A percentile compares a stretch with the other conserved stretches of the same genome.
phyloP scores from a whole-genome alignment of 1,140 invertebrate species.

The Psilanteris sp. region DNA sequence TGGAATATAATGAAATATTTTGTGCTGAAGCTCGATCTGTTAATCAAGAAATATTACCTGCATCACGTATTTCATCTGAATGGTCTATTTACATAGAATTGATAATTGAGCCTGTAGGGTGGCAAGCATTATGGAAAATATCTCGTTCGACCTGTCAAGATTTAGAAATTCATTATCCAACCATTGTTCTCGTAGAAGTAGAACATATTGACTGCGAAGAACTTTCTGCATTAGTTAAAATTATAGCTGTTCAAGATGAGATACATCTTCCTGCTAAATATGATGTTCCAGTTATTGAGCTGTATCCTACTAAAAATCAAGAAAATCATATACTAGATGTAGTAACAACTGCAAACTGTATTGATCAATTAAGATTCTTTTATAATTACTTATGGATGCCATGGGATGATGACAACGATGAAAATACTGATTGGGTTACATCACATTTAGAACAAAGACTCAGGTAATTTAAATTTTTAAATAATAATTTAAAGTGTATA shows the following conservation, averaged over 20 bases:
- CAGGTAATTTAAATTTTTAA: slow-evolving; percentile 2
- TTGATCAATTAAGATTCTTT: slow-evolving; percentile 81
- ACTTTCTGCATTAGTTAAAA: slow-evolving; percentile 80
- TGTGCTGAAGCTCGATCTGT: slow-evolving; percentile 59
- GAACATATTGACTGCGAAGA: slow-evolving; percentile 79
- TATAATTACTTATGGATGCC: slow-evolving; percentile 83
- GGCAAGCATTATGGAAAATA: slow-evolving; percentile 84
- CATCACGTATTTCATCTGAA: slow-evolving; percentile 80
- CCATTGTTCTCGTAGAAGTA: slow-evolving; percentile 81
- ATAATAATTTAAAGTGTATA: too few relatives aligned
- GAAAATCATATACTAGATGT: slow-evolving; percentile 80
- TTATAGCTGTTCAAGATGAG: slow-evolving; percentile 82
- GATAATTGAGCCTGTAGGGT: slow-evolving; percentile 81
- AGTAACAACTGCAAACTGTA: slow-evolving; percentile 73
- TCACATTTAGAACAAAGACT: slow-evolving; percentile 81
- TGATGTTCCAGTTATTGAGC: slow-evolving; percentile 80
- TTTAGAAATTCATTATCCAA: slow-evolving; percentile 82
- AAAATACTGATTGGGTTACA: slow-evolving; percentile 80
- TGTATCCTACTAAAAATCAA: slow-evolving; percentile 82
- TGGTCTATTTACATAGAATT: slow-evolving; percentile 82
- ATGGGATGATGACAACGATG: slow-evolving; percentile 83
- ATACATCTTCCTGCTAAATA: slow-evolving; percentile 82
- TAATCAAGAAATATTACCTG: slow-evolving; percentile 73
- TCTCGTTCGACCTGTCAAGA: slow-evolving; percentile 81
- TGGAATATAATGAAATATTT: slow-evolving; percentile 80